phyloP scores from a whole-genome alignment of 2,888 invertebrate genomes.

The Nomada fucata region DNA sequence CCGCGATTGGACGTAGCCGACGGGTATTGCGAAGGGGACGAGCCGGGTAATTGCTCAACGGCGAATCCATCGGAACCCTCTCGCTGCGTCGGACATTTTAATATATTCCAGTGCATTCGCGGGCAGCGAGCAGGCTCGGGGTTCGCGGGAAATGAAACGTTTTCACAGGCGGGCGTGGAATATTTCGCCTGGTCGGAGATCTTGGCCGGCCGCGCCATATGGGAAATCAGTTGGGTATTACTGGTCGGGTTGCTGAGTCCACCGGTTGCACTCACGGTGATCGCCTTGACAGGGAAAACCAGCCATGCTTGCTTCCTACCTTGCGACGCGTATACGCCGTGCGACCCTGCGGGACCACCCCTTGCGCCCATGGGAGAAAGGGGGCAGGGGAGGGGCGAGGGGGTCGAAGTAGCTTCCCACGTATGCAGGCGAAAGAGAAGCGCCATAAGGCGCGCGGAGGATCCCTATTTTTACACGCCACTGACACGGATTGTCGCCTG shows the following conservation, averaged over 20 bases:
- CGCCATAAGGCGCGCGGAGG: constrained; percentile 67
- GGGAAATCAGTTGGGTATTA: constrained; percentile 69
- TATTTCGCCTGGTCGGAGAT: constrained; percentile 47
- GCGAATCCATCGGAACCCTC: no score
- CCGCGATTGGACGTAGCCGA: not conserved
- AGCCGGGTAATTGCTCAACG: no score
- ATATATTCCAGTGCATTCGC: not conserved
- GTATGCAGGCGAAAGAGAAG: constrained; percentile 51
- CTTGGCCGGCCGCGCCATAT: constrained; percentile 62
- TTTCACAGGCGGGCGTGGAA: constrained; percentile 56
- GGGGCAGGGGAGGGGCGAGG: not conserved
- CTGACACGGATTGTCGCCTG: constrained; percentile 41
- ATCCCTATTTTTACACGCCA: constrained; percentile 38
- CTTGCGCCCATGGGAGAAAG: not conserved
- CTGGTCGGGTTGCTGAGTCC: constrained; percentile 47
- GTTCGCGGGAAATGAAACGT: constrained; percentile 48
- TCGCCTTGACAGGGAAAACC: constrained; percentile 61
- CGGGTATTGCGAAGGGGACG: not conserved
- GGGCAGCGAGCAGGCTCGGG: constrained; percentile 32
- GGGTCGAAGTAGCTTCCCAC: constrained; percentile 60
- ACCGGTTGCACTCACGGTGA: constrained; percentile 37
- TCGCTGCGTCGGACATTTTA: no score
- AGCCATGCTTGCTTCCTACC: constrained; percentile 69
- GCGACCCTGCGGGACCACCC: constrained; percentile 37
- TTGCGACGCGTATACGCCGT: not conserved